Conservation (phyloP, 2,888 invertebrate genomes). For the Mystacides longicornis region DNA sequence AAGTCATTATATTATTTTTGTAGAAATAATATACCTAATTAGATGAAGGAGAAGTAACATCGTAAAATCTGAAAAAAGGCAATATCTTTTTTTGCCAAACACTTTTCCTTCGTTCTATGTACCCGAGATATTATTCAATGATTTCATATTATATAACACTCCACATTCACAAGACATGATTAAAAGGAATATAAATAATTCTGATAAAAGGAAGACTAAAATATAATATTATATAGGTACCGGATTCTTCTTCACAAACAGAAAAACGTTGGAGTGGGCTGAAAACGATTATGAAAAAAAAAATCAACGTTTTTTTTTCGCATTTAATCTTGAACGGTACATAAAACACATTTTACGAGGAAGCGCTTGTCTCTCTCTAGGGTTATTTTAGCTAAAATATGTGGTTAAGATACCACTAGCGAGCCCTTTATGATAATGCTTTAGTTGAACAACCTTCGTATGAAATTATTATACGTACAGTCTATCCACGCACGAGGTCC, state of each 20-base stretch:
- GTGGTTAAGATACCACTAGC: background rate
- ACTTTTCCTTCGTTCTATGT: too few species aligned
- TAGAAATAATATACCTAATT: too few species aligned
- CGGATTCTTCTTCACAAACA: background rate
- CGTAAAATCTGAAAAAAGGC: too few species aligned
- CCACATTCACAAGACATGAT: background rate
- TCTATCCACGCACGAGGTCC: too few species aligned
- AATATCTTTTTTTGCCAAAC: too few species aligned
- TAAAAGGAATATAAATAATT: background rate
- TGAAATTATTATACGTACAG: too few species aligned
- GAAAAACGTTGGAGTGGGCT: background rate
- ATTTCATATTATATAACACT: too few species aligned
- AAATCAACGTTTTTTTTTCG: background rate
- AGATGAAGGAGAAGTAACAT: too few species aligned
- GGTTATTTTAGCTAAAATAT: constrained; percentile 1
- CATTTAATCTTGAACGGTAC: background rate
- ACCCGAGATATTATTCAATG: too few species aligned
- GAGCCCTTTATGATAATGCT: background rate
- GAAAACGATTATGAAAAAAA: background rate
- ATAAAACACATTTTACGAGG: constrained; percentile 1
- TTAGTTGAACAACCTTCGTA: too few species aligned
- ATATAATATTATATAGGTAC: background rate
- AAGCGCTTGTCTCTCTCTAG: background rate
- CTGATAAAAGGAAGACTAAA: background rate
- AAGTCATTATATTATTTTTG: too few species aligned